Conservation (phyloP, 2,113 vertebrate genomes). For the Progne subis region DNA sequence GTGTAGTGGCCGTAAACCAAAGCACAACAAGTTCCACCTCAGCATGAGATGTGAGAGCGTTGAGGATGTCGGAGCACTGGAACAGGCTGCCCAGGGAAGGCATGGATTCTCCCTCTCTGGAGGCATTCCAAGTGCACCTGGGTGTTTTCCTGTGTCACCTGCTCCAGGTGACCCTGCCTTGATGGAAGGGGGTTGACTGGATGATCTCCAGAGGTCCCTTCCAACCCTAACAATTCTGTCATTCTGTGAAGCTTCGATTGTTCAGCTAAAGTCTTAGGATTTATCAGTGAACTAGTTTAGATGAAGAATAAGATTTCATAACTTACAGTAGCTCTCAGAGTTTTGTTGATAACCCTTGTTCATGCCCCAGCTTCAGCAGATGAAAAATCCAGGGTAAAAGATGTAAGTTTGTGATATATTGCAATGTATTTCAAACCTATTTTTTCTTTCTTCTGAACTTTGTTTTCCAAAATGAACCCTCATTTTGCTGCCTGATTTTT, state of each 20-base stretch:
- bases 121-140: neutral
- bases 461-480: neutral
- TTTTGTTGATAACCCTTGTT: neutral
- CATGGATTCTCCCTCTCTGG: neutral
- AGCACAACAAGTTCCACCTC: neutral
- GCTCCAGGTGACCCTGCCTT: neutral
- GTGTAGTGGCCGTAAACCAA: neutral
- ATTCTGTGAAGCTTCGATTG: neutral
- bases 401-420: neutral
- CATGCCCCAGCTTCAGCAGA: neutral
- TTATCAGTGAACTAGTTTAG: neutral
- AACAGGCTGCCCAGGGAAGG: neutral
- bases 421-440: neutral
- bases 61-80: neutral
- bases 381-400: neutral
- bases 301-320: neutral
- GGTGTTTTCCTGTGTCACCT: neutral
- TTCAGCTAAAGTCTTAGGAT: neutral
- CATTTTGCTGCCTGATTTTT: neutral
- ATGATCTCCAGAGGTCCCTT: neutral
- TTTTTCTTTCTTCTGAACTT: neutral
- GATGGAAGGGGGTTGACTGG: neutral
- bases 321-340: neutral
- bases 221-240: neutral
- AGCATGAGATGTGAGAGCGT: neutral